Conservation (phyloP, 2,113 vertebrate genomes). For the Mesoclemmys tuberculata region DNA sequence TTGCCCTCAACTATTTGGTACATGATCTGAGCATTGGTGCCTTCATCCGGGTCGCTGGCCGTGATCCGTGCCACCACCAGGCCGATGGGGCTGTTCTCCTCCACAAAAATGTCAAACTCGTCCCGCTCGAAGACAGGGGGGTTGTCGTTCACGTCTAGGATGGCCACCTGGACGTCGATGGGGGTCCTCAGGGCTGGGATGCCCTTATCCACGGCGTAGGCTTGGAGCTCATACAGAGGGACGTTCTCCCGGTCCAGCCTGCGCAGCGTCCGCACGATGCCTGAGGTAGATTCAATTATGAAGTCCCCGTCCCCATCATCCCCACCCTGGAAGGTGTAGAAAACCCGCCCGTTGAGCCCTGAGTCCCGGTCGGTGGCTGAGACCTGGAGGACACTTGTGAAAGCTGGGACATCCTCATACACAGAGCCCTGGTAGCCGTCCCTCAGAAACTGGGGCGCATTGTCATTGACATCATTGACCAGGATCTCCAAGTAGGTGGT, state of each 20-base stretch:
- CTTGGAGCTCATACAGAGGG: slow-evolving; percentile 85
- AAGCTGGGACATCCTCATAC: slow-evolving; percentile 92
- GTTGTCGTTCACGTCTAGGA: slow-evolving; percentile 96
- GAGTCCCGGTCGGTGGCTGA: slow-evolving; percentile 94
- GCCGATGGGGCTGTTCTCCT: slow-evolving; percentile 96
- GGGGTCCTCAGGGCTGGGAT: slow-evolving; percentile 86
- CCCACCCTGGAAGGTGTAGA: slow-evolving; percentile 95
- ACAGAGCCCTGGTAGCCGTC: slow-evolving; percentile 90
- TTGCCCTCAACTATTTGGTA: slow-evolving; percentile 98
- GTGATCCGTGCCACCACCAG: slow-evolving; percentile 91
- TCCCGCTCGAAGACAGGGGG: slow-evolving; percentile 93
- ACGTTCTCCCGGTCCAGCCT: slow-evolving; percentile 94
- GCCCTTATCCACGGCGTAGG: slow-evolving; percentile 92
- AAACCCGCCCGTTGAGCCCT: slow-evolving; percentile 90
- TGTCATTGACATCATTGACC: slow-evolving; percentile 95
- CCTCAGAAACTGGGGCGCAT: slow-evolving; percentile 90
- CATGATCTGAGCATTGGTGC: slow-evolving; percentile 97
- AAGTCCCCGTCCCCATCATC: slow-evolving; percentile 95
- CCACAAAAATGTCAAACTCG: slow-evolving; percentile 94
- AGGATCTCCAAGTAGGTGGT: slow-evolving; percentile 97
- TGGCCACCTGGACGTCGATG: slow-evolving; percentile 87
- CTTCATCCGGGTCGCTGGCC: slow-evolving; percentile 94
- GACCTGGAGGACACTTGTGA: slow-evolving; percentile 94
- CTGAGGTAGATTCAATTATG: slow-evolving; percentile 94
- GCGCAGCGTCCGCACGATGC: slow-evolving; percentile 91